A percentile compares a stretch with the other conserved stretches of the same genome.
Evolutionary conservation across 2,888 invertebrate species (phyloP).

Genomic region (Sipha maydis): DNA sequence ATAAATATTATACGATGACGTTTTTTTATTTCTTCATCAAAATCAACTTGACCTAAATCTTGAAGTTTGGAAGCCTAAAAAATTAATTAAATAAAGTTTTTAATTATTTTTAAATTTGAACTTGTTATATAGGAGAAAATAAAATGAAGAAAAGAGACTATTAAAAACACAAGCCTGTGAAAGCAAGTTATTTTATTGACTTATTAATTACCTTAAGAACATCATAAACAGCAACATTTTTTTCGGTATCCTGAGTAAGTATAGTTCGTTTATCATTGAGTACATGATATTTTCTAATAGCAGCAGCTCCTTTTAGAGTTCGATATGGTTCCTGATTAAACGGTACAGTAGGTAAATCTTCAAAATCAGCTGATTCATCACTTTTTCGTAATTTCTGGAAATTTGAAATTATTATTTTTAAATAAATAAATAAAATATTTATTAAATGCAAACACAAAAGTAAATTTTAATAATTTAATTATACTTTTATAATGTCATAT

Average conservation of each 20-base stretch:
- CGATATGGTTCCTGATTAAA: constrained; percentile 67
- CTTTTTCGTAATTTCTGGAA: constrained; percentile 49
- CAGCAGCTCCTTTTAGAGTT: constrained; percentile 86
- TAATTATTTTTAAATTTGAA: neutral
- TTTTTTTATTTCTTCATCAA: constrained; percentile 92
- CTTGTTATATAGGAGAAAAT: neutral
- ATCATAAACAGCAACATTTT: constrained; percentile 91
- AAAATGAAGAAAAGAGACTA: neutral
- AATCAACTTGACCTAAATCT: constrained; percentile 90
- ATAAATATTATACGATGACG: constrained; percentile 93
- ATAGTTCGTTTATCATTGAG: constrained; percentile 97
- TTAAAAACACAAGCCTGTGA: neutral
- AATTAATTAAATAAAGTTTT: constrained; percentile 63
- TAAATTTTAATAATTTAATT: too few relatives aligned
- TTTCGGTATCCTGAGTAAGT: constrained; percentile 93
- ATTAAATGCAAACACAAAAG: too few relatives aligned
- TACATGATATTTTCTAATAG: constrained; percentile 90
- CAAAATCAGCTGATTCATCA: constrained; percentile 57
- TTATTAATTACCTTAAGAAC: constrained; percentile 79
- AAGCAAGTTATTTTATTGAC: neutral
- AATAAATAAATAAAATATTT: neutral
- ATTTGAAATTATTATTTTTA: neutral
- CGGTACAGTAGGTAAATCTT: constrained; percentile 39
- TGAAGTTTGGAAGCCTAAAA: constrained; percentile 81
- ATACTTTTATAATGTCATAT: too few relatives aligned